Percentiles rank a stretch among this genome's conserved stretches.
Evolutionary conservation across 2,113 vertebrate species (phyloP).

Genomic region (Aptenodytes forsteri): DNA sequence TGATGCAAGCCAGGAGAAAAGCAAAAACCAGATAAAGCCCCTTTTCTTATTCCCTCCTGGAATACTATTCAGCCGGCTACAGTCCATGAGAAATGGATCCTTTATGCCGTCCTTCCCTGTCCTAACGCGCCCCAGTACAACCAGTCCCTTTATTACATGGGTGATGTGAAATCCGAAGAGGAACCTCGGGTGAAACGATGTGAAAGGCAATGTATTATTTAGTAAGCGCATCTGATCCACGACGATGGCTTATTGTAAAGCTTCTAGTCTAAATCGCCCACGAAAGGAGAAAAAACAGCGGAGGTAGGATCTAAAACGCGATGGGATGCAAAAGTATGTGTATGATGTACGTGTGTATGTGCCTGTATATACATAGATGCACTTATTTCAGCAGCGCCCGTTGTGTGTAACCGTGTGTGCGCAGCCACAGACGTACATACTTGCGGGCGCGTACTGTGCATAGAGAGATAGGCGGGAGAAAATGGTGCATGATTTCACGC

Average conservation of each 20-base stretch:
- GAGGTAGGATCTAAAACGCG: neutral
- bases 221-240: neutral
- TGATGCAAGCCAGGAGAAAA: neutral
- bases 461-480: neutral
- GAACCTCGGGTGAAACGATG: neutral
- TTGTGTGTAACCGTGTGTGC: neutral
- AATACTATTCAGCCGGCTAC: neutral
- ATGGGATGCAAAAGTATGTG: neutral
- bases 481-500: neutral
- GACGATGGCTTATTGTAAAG: neutral
- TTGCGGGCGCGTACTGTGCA: rapidly evolving
- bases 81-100: neutral
- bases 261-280: neutral
- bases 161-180: neutral
- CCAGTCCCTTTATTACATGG: neutral
- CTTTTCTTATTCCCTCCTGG: neutral
- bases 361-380: neutral
- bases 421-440: neutral
- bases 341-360: neutral
- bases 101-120: neutral
- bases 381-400: neutral
- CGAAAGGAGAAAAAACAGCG: neutral
- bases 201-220: neutral
- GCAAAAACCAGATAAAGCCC: slow-evolving; percentile 5
- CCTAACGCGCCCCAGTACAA: neutral